Conservation (phyloP, 2,113 vertebrate species). For the Brachyhypopomus gauderio region DNA sequence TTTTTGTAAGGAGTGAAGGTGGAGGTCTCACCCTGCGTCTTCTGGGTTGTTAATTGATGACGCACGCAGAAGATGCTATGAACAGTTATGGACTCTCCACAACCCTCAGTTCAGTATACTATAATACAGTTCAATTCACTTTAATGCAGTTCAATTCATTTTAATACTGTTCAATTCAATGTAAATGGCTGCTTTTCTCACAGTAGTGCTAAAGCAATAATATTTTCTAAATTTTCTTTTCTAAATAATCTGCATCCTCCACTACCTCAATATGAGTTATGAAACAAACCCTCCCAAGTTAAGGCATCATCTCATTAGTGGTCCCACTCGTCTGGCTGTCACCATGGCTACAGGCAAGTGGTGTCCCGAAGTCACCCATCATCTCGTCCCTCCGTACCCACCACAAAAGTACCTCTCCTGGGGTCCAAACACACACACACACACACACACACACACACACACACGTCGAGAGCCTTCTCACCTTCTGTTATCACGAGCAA, state of each 20-base stretch:
- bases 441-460: too few relatives aligned
- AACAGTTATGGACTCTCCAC: too few relatives aligned
- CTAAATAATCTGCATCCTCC: background rate
- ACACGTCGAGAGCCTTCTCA: background rate
- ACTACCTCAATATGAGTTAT: too few relatives aligned
- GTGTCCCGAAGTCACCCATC: too few relatives aligned
- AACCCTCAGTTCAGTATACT: background rate
- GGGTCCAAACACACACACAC: too few relatives aligned
- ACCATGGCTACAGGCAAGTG: background rate
- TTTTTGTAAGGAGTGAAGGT: background rate
- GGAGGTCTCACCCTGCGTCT: background rate
- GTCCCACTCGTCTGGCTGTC: slow-evolving; percentile 25
- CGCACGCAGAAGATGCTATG: slow-evolving; percentile 63
- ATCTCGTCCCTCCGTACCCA: too few relatives aligned
- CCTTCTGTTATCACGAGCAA: slow-evolving; percentile 30
- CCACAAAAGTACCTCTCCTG: too few relatives aligned
- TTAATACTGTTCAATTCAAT: too few relatives aligned
- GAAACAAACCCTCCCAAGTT: background rate
- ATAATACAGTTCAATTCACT: background rate
- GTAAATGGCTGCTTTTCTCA: too few relatives aligned
- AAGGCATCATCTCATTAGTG: background rate
- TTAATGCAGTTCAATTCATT: background rate
- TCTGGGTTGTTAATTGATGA: slow-evolving; percentile 83
- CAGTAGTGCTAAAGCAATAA: too few relatives aligned
- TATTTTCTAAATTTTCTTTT: too few relatives aligned